Base-by-base conservation (phyloP, 2,888 invertebrate species). In the Cataglyphis rosenhaueri region DNA sequence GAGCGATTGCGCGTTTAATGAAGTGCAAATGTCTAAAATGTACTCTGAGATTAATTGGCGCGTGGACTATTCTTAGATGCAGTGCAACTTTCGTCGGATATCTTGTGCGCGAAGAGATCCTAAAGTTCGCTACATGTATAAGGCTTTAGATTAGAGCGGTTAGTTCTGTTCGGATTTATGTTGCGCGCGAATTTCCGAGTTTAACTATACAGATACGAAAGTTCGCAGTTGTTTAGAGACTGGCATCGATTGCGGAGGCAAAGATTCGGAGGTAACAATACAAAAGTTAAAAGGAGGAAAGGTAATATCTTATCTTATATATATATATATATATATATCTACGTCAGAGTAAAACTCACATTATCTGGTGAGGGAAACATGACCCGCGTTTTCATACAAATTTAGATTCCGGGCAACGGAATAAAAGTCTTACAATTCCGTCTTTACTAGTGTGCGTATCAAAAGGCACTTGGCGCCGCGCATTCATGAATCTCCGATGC, bases 401-500 rank as follows among this genome's bases (percentile, higher is more conserved):
- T 38, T n/a, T 18, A 25, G 25, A 38, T 70, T 44, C 18, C 21
- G 32, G 12, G 18, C 41, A 73, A 59, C 12, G n/a, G 21, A 41
- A 52, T 25, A 21, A 41, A 32, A 57, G 59, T 44, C 29, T 32
- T 12, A 44, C n/a, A 52, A 52, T 52, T 44, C 71, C 59, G 73
- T 71, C 21, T 32, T 3, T 21, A 8, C 12, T 18, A 29, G 41
- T 15, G 71, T 21, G 57, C 57, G 1, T 70, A 44, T 79, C 57
- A 44, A 73, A 79, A 29, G 57, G 57, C 57, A 57, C 71, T 71
- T 78, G 71, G 71, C 57, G 21, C 32, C 35, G 52, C 21, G 70
- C 59, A 59, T 59, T 84, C 84, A 66, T 75, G 82, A 84, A 84
- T 82, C 82, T 29, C 52, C 62, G 74, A 82, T 71, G 57, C 29